Base-by-base conservation (phyloP, 37 sponge, comb jelly and placozoan species). In the Mnemiopsis leidyi region DNA sequence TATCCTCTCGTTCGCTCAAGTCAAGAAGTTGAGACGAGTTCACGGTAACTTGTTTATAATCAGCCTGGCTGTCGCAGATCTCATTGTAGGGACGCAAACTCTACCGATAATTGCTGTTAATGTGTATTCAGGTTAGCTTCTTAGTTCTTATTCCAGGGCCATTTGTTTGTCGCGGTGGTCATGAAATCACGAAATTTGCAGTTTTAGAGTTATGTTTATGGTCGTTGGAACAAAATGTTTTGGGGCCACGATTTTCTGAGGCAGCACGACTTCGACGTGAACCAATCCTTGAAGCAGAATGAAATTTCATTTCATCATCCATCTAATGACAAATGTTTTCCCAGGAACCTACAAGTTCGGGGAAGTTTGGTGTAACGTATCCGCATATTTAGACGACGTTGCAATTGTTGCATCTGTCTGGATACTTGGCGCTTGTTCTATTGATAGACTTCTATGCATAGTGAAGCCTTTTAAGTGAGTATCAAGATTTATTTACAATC, bases 11-110 rank as follows among this genome's bases (percentile, higher is more conserved):
- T 71, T 71, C 75, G 75, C 75, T 5, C 25, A 18, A 28, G 75
- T 71, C 2, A 71, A 28, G 75, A 71, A 71, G 20, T 24, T 71
- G 3, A n/a, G 75, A 29, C 7, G 75, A 29, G 75, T 71, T 2
- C 75, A 71, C 30, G 75, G 75, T 24, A 71, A 71, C 75, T 24
- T 71, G 75, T 71, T 71, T 71, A 71, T 71, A 18, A 48, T 48
- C 61, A 48, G 61, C 13, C 61, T 48, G 9, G 61, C 61, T 18
- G 61, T 13, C 5, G 61, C 61, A 13, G 61, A 48, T 48, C 61
- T 48, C 75, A 71, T n/a, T 71, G 25, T 71, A 23, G 75, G 75
- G 7, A 28, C 30, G 7, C 75, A 71, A 24, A 71, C 75, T 18
- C 75, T 71, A 5, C 75, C 75, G n/a, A 71, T 71, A 7, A 71